Base-by-base conservation (phyloP, 2,113 vertebrate genomes). In the Rhabdornis inornatus region DNA sequence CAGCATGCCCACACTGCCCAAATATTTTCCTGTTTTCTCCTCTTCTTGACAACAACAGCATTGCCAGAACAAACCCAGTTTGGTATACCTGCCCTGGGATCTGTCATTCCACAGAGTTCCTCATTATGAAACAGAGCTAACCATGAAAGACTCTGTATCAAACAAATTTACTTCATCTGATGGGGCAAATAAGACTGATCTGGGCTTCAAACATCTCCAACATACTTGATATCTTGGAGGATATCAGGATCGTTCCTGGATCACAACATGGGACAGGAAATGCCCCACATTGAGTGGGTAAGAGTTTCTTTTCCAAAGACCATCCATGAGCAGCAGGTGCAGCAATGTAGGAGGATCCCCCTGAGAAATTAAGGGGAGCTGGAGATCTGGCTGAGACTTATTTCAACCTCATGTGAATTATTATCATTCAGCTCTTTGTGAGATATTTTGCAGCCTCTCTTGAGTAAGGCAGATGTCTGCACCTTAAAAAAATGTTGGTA, bases 91-190 rank as follows among this genome's bases (percentile, higher is more conserved):
- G 40, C 49, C 55, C 49, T 55, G 39, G 25, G 30, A 81, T 50
- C 47, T 88, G 40, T 64, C 40, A 66, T 40, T 61, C 28, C 61
- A 50, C 39, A 65, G 61, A 76, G 37, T 25, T 72, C 15, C n/a
- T 93, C 53, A 39, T 82, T 59, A 44, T 22, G 31, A 88, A 92
- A 82, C 24, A 65, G 2, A 70, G 31, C 8, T 52, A 91, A 87
- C 8, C 39, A 39, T 27, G n/a, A 65, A 83, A 76, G 57, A 82
- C 8, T 19, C 25, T 30, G 27, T 1, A 1, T 8, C 0, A 0
- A 71, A 89, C n/a, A 89, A 78, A 92, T 5, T 22, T 6, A 71
- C 30, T 24, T 89, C 23, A 28, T 31, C 21, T 75, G 27, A n/a
- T 24, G 4, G 7, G 5, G 7, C 28, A 91, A 82, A 74, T 57